Base-by-base conservation (phyloP, 2,797 vertebrate genomes). In the Onychomys arenicola region DNA sequence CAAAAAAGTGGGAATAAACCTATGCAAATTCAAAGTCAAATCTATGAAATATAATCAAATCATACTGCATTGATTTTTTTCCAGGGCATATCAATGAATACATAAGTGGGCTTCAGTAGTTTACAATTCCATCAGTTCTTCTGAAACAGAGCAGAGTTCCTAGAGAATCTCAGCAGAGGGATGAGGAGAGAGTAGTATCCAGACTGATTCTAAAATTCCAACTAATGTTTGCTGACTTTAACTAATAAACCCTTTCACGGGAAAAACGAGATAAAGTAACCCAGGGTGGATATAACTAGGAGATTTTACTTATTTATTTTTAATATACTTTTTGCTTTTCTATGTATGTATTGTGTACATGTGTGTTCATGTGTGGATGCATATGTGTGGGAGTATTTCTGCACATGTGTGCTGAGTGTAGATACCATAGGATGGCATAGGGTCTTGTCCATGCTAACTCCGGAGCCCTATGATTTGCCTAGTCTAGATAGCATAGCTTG, bases 31-130 rank as follows among this genome's bases (percentile, higher is more conserved):
- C 61, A 75, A 96, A 90, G 89, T 49, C 61, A 46, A 57, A 89
- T 40, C 55, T 17, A 83, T n/a, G 57, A 95, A 93, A 83, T 27
- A 89, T 63, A 97, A 94, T 93, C 63, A 91, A 71, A 52, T 19
- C 19, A 17, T 13, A 78, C 4, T 93, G 43, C 9, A 71, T 93
- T 92, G 81, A 86, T 73, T 92, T 94, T 37, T 43, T 57, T 13
- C 23, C 69, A 83, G 73, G 76, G 43, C 86, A n/a, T 92, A 17
- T 73, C 91, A 95, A 96, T 59, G 32, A 96, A 89, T 61, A 61
- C 2, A 61, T 12, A 57, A 40, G 46, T 86, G 84, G 10, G 87
- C 55, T 77, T 89, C 55, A 46, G n/a, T 3, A 9, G 57, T 82
- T 83, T 78, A 59, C 85, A 96, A 81, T 85, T 19, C 43, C 59